phyloP scores from a whole-genome alignment of 2,113 vertebrate species.

The Muntiacus muntjak region DNA sequence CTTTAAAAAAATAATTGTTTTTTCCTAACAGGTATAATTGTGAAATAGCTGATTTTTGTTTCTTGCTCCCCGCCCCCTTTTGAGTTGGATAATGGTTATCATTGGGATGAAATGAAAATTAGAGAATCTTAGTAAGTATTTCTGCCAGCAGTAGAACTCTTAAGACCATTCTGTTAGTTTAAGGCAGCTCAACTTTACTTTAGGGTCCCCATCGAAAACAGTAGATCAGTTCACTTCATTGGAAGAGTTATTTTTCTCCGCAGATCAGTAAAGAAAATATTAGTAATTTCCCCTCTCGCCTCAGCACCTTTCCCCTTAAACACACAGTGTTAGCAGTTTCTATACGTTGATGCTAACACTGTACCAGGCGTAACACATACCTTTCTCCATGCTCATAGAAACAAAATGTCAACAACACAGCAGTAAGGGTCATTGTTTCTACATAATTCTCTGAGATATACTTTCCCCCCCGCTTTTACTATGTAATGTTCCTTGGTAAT shows the following conservation, averaged over 20 bases:
- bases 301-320: background rate
- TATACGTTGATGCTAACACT: background rate
- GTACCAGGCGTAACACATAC: background rate
- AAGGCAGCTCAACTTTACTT: background rate
- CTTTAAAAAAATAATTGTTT: background rate
- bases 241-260: background rate
- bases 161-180: background rate
- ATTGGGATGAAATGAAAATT: slow-evolving; percentile 8
- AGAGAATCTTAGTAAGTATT: background rate
- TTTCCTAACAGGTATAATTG: background rate
- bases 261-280: background rate
- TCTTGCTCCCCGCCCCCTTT: background rate
- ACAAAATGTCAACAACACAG: background rate
- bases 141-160: background rate
- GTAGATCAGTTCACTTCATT: background rate
- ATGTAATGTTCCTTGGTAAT: background rate
- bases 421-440: slow-evolving; percentile 7
- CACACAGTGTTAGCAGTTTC: background rate
- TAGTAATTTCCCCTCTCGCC: background rate
- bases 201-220: background rate
- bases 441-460: background rate
- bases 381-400: background rate
- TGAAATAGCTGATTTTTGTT: background rate
- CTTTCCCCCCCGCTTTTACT: background rate
- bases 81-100: background rate